A percentile compares a stretch with the other conserved stretches of the same genome.
These are phyloP conservation scores for Bufo gargarizans DNA, from an alignment of 2,113 vertebrate genomes.

Conservation along the genomic window DNA sequence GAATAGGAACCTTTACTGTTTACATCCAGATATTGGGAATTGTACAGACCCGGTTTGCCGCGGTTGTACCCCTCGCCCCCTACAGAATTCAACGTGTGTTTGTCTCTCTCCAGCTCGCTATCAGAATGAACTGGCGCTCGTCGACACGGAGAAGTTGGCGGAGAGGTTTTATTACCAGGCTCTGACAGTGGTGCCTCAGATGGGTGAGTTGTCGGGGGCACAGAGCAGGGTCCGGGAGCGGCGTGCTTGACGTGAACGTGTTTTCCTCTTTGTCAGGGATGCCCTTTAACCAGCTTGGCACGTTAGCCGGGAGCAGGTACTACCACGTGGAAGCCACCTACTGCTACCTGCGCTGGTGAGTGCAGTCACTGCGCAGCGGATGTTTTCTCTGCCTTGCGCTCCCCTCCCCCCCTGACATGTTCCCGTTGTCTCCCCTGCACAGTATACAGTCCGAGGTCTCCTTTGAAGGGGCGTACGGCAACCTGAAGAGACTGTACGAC, in stretches of 20 bases:
- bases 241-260: neutral
- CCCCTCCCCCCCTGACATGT: too few species aligned
- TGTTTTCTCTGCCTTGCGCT: too few species aligned
- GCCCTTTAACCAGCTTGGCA: slow-evolving; percentile 97
- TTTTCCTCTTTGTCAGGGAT: slow-evolving; percentile 78
- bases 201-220: slow-evolving; percentile 78
- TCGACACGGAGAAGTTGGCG: slow-evolving; percentile 90
- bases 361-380: neutral
- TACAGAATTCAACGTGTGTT: too few species aligned
- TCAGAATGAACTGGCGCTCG: slow-evolving; percentile 94
- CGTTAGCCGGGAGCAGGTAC: slow-evolving; percentile 92
- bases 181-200: slow-evolving; percentile 89
- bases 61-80: too few species aligned
- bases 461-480: slow-evolving; percentile 93
- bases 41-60: too few species aligned
- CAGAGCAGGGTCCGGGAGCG: too few species aligned
- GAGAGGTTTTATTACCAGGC: slow-evolving; percentile 97
- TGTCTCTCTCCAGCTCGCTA: slow-evolving; percentile 82
- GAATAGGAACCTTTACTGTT: neutral
- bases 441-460: slow-evolving; percentile 96
- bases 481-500: slow-evolving; percentile 93
- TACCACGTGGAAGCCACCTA: slow-evolving; percentile 97
- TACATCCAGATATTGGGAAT: too few species aligned
- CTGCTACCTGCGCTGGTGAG: slow-evolving; percentile 97
- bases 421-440: neutral